Evolutionary conservation across 2,888 invertebrate species (phyloP).

Genomic region (Mongoloraphidia duomilia): DNA sequence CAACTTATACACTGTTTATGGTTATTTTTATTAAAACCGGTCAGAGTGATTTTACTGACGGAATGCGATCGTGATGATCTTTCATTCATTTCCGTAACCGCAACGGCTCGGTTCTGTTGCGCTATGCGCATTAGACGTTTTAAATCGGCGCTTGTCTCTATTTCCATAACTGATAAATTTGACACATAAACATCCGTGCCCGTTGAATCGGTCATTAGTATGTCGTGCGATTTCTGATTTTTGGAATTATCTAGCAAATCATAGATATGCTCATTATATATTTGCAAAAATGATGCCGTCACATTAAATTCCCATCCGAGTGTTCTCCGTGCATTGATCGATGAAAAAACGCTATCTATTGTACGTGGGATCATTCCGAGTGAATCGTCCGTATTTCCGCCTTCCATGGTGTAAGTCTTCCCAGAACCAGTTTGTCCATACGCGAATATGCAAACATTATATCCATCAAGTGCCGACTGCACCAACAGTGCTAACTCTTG

Average conservation of each 20-base stretch:
- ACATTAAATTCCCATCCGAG: conserved; percentile 61
- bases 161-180: conserved; percentile 43
- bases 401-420: conserved; percentile 86
- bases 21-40: conserved; percentile 45
- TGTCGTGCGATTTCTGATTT: conserved; percentile 36
- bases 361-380: conserved; percentile 53
- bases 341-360: conserved; percentile 62
- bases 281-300: conserved; percentile 50
- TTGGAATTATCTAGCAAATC: conserved; percentile 37
- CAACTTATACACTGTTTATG: conserved; percentile 51
- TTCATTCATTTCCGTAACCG: conserved; percentile 44
- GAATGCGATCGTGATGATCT: conserved; percentile 36
- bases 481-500: conserved; percentile 72
- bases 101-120: conserved; percentile 56
- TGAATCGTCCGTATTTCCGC: conserved; percentile 25
- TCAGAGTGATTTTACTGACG: conserved; percentile 44
- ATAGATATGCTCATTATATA: conserved; percentile 52
- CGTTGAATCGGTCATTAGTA: conserved; percentile 36
- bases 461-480: conserved; percentile 77
- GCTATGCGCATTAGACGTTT: conserved; percentile 56
- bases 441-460: conserved; percentile 82
- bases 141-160: conserved; percentile 48
- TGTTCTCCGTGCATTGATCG: conserved; percentile 49
- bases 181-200: conserved; percentile 40
- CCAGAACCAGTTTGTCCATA: conserved; percentile 87